Evolutionary conservation across 2,888 invertebrate genomes (phyloP), one percentile per base, ranked within the genome.

Genomic region (Rugalucina vietnamica): DNA sequence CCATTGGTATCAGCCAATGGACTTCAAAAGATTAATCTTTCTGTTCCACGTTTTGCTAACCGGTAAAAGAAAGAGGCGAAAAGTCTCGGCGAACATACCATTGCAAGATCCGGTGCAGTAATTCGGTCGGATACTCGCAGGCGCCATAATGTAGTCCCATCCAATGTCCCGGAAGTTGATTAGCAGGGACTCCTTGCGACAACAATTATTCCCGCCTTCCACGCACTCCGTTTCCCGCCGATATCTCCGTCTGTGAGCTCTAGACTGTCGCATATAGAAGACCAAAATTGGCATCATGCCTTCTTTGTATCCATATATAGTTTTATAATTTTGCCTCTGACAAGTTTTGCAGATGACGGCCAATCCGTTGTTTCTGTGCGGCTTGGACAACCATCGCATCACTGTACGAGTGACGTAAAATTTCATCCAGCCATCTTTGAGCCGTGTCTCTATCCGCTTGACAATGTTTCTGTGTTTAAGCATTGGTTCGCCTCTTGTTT

Each of bases 361-460:
- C 8, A 92, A 82, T 2, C 91, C 90, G 43, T 90, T 81, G 57
- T 90, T 91, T 39, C 86, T 57, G 39, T 88, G 79, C 0, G 91
- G 91, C 74, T 90, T 89, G 21, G 88, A 85, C 0, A 91, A 69
- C 92, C 92, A 91, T n/a, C 89, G 78, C 4, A 82, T 73, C 32
- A 91, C 90, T 21, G 89, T 89, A 37, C 87, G 84, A n/a, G 79
- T 90, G 29, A 92, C 84, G 54, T 91, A 88, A 76, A 92, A 90
- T 74, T 90, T 88, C 86, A 92, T 79, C 92, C 92, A 92, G 12
- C 92, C 92, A 39, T 90, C 88, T 79, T 90, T 89, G 1, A 91
- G 82, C 27, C 83, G 85, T 14, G 91, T 92, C 29, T 92, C 91
- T 4, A 88, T 54, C 32, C 91, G 60, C 39, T 90, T 89, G 2